Evolutionary conservation across 2,113 vertebrate species (phyloP), one percentile per base, ranked within the genome.

Genomic region (Protobothrops flavoviridis): DNA sequence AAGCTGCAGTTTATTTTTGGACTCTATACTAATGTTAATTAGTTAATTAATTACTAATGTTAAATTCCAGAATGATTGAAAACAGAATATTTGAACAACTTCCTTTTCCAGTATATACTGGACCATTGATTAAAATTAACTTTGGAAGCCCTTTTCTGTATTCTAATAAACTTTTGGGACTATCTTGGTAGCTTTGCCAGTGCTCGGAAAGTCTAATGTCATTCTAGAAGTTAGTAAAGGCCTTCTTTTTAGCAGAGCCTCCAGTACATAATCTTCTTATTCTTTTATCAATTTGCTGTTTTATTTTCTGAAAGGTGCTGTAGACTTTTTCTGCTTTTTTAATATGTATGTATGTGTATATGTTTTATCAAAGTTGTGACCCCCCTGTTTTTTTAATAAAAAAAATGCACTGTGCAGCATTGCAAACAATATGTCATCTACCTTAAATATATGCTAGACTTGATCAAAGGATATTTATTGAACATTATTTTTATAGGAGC

Each of bases 401-500:
- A 53, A 56, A 48, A 39, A 10, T 45, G 23, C 13, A 55, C 3
- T 2, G 0, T 20, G 24, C 6, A 23, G 13, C n/a, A 48, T 86
- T 59, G 26, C 17, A 64, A 59, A 26, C 53, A 64, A 48, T 86
- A 64, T 29, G 52, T 53, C 0, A 52, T 61, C 17, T 50, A 39
- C 5, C 7, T 85, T 61, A 85, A 50, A 85, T 64, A 69, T 88
- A 20, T 95, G 69, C 81, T 96, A 94, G 81, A 57, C 64, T 1
- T 29, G 87, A 55, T 89, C 57, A 94, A 69, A 92, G 89, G 21
- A 88, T 90, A 94, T 21, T 87, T 94, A 1, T 1, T 59, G 53
- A 89, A 91, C 87, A 52, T 94, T 45, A 89, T 93, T 96, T 0
- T 96, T 94, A 94, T 97, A 99, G 99, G 99, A 93, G 98, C 99